Base-by-base conservation (phyloP, 2,888 invertebrate genomes). In the Himalopsyche japonica region DNA sequence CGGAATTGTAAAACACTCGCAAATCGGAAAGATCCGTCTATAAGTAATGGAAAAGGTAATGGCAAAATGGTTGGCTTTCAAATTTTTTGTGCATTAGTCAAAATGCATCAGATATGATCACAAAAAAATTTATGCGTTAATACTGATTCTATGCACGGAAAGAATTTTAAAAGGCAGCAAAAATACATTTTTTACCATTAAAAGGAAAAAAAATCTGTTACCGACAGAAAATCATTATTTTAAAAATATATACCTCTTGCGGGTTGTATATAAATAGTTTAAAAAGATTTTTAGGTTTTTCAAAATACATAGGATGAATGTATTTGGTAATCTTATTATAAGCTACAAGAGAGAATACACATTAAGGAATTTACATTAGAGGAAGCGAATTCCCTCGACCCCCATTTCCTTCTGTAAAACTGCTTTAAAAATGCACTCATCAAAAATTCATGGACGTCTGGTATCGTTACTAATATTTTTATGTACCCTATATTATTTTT, bases 381-480 rank as follows among this genome's bases (percentile, higher is more conserved):
- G 80, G 76, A 48, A 80, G 83, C 18, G 15, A 12, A 37, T 43
- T 20, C 70, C 77, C 77, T 34, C 80, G 34, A 30, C 24, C n/a
- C 80, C 64, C 57, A 32, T 48, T 80, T 32, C 64, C 57, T 37
- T 79, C 77, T 83, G 82, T 85, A 86, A 86, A 86, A 84, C 64
- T 84, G 82, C 82, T 84, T 84, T 82, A 84, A 84, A 84, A 84
- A 82, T 84, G 86, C 85, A 84, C 86, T 85, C 86, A 86, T 86
- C 82, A 85, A 85, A 86, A 82, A 86, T 86, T 86, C 86, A 86
- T 81, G 78, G 24, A 49, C 83, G 79, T 43, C 77, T 48, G 47
- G 49, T 76, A 76, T 82, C 80, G 81, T 81, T 47, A 82, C 82
- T 84, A 86, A 86, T 86, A 86, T 86, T 83, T 84, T 83, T 83